Evolutionary conservation across 2,797 vertebrate species (phyloP), one percentile per base, ranked within the genome.

Genomic region (Trachops cirrhosus): DNA sequence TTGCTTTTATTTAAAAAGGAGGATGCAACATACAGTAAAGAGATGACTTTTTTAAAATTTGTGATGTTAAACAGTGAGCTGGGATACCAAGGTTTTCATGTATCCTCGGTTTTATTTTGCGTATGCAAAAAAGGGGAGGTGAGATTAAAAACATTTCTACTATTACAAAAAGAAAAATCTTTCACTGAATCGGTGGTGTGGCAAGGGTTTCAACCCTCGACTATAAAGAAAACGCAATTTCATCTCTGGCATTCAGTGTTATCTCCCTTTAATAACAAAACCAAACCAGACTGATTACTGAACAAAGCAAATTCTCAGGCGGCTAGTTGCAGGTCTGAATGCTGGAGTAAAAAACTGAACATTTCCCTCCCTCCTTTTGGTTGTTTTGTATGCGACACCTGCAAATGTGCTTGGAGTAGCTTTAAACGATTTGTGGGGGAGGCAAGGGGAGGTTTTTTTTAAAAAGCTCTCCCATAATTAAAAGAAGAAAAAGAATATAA

Each of bases 221-320:
- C 97, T 91, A 96, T 84, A 94, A 96, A 52, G 96, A 96, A 97
- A 97, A 97, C 39, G 90, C 97, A 92, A 92, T 98, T 98, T 97
- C 96, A 96, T 97, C 97, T 96, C 78, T 95, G 89, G 94, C 96
- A 93, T 97, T 93, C 94, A 68, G 96, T 85, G 88, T 96, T 97
- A 97, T 89, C 97, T 98, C 26, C 86, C 9, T 97, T 98, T 97
- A 97, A 98, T 98, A 97, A 98, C 97, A 97, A 97, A 94, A 96
- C 97, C 97, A 62, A 77, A 71, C 83, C 93, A 16, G 91, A 12
- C 93, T 71, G 97, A 93, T 89, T 75, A 97, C 96, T 59, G 98
- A 98, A 98, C 98, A 98, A 98, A 98, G 98, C 98, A 46, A 75
- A 64, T 87, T 94, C 95, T 95, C 68, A 21, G 96, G 96, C 34